Evolutionary conservation across 2,797 vertebrate genomes (phyloP).

Genomic region (Pseudomugil gertrudae): DNA sequence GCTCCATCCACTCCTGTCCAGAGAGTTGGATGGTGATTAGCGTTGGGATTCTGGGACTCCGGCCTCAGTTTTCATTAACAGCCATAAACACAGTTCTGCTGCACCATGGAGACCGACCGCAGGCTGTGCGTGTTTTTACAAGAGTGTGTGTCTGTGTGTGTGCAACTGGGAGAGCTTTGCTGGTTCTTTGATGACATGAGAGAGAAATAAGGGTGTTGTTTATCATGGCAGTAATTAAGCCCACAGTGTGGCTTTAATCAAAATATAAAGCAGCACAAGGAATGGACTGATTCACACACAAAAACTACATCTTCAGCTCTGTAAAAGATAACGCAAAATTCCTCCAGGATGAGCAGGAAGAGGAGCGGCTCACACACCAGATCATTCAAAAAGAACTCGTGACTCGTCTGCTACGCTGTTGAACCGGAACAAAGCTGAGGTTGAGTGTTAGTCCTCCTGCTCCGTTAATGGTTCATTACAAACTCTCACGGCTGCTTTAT

Average conservation of each 20-base stretch:
- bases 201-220: conserved; percentile 66
- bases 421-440: conserved; percentile 8
- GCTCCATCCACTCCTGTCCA: conserved; percentile 44
- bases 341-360: not conserved
- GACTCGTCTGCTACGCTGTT: conserved; percentile 4
- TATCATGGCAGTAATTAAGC: conserved; percentile 78
- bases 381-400: not conserved
- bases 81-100: conserved; percentile 72
- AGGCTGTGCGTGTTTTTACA: conserved; percentile 39
- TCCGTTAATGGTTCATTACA: conserved; percentile 4
- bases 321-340: conserved; percentile 28
- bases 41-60: conserved; percentile 68
- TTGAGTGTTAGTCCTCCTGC: not conserved
- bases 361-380: not conserved
- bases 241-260: conserved; percentile 75
- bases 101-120: conserved; percentile 57
- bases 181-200: conserved; percentile 58
- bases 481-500: conserved; percentile 2
- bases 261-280: conserved; percentile 66
- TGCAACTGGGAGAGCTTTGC: conserved; percentile 51
- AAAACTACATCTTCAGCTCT: conserved; percentile 21
- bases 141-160: conserved; percentile 23
- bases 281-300: conserved; percentile 41
- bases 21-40: conserved; percentile 77
- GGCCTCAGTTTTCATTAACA: conserved; percentile 77